These are phyloP conservation scores for Triops cancriformis DNA, from an alignment of 1,140 invertebrate genomes.

Conservation along the genomic window DNA sequence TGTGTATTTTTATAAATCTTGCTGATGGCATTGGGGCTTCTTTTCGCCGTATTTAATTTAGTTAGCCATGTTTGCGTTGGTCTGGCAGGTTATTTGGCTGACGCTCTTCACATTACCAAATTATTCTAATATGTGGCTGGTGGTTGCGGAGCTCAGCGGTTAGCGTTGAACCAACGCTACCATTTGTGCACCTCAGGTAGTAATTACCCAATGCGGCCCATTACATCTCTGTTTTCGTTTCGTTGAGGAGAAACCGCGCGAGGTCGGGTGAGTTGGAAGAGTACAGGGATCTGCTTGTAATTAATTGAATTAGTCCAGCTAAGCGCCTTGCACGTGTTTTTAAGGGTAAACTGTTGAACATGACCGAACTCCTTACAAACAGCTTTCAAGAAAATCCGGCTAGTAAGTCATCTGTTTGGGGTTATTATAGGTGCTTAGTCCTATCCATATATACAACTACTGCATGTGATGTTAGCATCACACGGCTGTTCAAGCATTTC, in stretches of 20 bases:
- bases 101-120: neutral
- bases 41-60: neutral
- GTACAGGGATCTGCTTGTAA: neutral
- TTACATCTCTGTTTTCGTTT: neutral
- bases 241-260: neutral
- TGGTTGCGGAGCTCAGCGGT: neutral
- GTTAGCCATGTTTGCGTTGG: neutral
- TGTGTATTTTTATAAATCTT: neutral
- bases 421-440: slow-evolving; percentile 5
- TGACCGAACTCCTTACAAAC: neutral
- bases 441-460: neutral
- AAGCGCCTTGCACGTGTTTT: neutral
- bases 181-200: slow-evolving; percentile 9
- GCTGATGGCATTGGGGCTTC: neutral
- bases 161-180: slow-evolving; percentile 3
- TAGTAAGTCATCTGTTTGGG: neutral
- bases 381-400: neutral
- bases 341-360: neutral
- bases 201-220: neutral
- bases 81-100: slow-evolving; percentile 8
- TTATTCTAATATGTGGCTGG: slow-evolving; percentile 11
- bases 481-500: neutral
- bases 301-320: slow-evolving; percentile 5
- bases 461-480: neutral
- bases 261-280: neutral